Evolutionary conservation across 2,797 vertebrate genomes (phyloP), one percentile per base, ranked within the genome.

Genomic region (Acanthis flammea): DNA sequence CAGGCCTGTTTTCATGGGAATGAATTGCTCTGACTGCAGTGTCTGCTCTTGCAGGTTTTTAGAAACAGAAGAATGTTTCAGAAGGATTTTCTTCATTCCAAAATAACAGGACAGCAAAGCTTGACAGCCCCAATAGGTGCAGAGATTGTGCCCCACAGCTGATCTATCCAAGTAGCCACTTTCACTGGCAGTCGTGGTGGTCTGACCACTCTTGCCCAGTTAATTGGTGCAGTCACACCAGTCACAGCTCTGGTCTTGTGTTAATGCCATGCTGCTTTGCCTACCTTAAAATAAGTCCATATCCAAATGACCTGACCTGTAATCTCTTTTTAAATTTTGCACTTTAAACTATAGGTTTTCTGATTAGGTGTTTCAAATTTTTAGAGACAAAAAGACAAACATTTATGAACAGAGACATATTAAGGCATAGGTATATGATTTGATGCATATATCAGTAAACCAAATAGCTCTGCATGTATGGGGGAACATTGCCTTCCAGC

Each of bases 161-260:
- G 50, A 31, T 22, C 58, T 0, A 0, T 24, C 47, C 15, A 0
- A 25, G 31, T 7, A 3, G 61, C 28, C 2, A 0, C 23, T 44
- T 41, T 30, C 54, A 4, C 11, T 27, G 47, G 54, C 35, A 31
- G 61, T 12, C 4, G 13, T 12, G 3, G 9, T 79, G 7, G 39
- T 58, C 35, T n/a, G 74, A 21, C 48, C 44, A 0, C 53, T 41
- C 51, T 13, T 78, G 51, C 55, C 44, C 70, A 14, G 45, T n/a
- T 25, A 65, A 75, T 28, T 17, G 47, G 11, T 66, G 54, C 78
- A 28, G 72, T 27, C 57, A 33, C 25, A 82, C 58, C 8, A 23
- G 15, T 3, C 28, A 9, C 35, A 70, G 48, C 50, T 28, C 51
- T 47, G 44, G 33, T 68, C 44, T 72, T 4, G 8, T 68, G 72